Base-by-base conservation (phyloP, 2,113 vertebrate species). In the Pteruthius melanotis region DNA sequence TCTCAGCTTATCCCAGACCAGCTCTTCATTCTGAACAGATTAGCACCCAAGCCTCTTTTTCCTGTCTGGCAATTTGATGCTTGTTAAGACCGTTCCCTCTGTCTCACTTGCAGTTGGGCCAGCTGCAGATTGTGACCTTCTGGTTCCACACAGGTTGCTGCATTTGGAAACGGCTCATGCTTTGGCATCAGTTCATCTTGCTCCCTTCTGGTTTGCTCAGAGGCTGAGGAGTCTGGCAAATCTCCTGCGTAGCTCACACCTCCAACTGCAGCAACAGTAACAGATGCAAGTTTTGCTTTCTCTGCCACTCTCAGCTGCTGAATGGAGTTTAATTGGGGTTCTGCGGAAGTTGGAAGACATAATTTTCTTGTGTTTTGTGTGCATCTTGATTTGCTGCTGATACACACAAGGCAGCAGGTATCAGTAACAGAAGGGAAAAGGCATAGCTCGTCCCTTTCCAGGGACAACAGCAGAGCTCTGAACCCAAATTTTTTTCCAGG, bases 71-170 rank as follows among this genome's bases (percentile, higher is more conserved):
- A 90, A 87, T 95, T 95, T 52, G 69, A 82, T 90, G 90, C 59
- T 88, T 93, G 84, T 83, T 90, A 94, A 93, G 79, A 70, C 39
- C 0, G 0, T 52, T 95, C 92, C 72, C 90, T 92, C 92, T 88
- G 87, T 94, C 90, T 86, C 64, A 17, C 54, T 94, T 91, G 71
- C 74, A 78, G 59, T 39, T 74, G 71, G 66, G 64, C 93, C 93
- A 97, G 92, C 66, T 93, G 85, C 79, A 95, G 78, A 65, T 71
- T 96, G 75, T 92, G 96, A 97, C 95, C 96, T 96, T 96, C 94
- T 95, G 92, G 39, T 96, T 96, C 87, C 52, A 83, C 90, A 92
- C 95, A 96, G 90, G 91, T 93, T 96, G 87, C 71, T 94, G 88
- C 79, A 47, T 93, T 95, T 93, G 86, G 90, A 95, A 95, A 52